A percentile compares a stretch with the other conserved stretches of the same genome.
These are phyloP conservation scores for Sisor rabdophorus DNA, from an alignment of 2,113 vertebrate genomes.

Conservation along the genomic window DNA sequence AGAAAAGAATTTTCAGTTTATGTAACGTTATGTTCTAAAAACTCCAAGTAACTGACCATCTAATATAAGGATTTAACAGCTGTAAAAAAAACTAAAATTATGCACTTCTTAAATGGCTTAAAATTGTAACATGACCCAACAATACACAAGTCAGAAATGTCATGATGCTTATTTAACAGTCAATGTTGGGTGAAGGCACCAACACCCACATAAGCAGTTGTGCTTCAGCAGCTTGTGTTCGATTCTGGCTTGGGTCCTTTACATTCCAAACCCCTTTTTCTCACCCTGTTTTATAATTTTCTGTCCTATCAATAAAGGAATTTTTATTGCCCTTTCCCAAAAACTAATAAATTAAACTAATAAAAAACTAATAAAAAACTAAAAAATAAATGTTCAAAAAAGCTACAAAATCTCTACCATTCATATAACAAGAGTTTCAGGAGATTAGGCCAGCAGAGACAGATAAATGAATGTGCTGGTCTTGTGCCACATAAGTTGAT, in stretches of 20 bases:
- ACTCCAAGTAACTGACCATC: neutral
- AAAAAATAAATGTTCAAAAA: neutral
- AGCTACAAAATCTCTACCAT: neutral
- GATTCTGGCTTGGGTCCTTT: no score
- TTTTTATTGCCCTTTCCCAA: no score
- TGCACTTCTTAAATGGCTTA: neutral
- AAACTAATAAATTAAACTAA: no score
- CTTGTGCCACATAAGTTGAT: conserved; percentile 67
- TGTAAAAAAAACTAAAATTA: neutral
- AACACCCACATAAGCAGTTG: no score
- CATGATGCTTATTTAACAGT: neutral
- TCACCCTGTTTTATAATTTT: no score
- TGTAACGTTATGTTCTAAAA: no score
- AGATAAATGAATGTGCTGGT: conserved; percentile 49
- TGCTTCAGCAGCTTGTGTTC: no score
- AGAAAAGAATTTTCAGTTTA: no score
- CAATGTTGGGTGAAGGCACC: no score
- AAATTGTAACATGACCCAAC: conserved; percentile 5
- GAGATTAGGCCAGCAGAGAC: neutral
- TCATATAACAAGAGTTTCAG: conserved; percentile 3
- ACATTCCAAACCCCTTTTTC: no score
- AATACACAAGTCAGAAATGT: neutral
- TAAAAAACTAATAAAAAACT: no score
- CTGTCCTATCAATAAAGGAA: no score
- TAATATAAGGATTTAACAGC: neutral